These are phyloP conservation scores for Spisula subtruncata DNA, from an alignment of 2,888 invertebrate genomes.

Conservation along the genomic window DNA sequence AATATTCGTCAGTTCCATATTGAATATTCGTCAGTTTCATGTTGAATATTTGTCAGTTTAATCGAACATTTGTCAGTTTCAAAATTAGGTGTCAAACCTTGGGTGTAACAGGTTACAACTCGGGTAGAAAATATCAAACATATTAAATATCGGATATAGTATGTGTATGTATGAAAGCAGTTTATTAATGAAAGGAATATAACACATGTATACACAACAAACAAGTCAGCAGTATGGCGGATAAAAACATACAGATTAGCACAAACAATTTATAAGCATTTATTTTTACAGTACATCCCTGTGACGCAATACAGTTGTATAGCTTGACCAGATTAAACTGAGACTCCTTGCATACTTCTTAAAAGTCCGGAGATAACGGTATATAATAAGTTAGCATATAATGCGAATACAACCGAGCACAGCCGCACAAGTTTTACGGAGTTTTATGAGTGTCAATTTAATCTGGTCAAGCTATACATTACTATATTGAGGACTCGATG, in stretches of 20 bases:
- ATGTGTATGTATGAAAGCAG: background rate
- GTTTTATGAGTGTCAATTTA: no score
- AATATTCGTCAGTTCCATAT: background rate
- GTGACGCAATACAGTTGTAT: no score
- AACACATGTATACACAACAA: slow-evolving; percentile 2
- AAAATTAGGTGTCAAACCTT: background rate
- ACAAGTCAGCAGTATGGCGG: slow-evolving; percentile 1
- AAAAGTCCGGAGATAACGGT: no score
- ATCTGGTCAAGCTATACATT: no score
- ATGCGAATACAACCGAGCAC: no score
- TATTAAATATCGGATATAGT: background rate
- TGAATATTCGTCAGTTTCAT: background rate
- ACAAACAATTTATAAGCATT: background rate
- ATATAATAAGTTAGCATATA: no score
- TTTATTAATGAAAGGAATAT: slow-evolving; percentile 11
- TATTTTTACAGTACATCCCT: no score
- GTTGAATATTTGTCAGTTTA: background rate
- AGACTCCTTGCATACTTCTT: no score
- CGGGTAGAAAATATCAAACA: background rate
- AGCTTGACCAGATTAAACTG: no score
- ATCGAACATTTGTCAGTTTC: background rate
- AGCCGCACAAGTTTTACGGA: no score
- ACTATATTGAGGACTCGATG: no score
- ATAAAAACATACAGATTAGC: background rate
- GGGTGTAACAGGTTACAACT: background rate